Percentiles rank a stretch among this genome's conserved stretches.
phyloP scores from a whole-genome alignment of 2,797 vertebrate genomes.

The Ataeniobius toweri region DNA sequence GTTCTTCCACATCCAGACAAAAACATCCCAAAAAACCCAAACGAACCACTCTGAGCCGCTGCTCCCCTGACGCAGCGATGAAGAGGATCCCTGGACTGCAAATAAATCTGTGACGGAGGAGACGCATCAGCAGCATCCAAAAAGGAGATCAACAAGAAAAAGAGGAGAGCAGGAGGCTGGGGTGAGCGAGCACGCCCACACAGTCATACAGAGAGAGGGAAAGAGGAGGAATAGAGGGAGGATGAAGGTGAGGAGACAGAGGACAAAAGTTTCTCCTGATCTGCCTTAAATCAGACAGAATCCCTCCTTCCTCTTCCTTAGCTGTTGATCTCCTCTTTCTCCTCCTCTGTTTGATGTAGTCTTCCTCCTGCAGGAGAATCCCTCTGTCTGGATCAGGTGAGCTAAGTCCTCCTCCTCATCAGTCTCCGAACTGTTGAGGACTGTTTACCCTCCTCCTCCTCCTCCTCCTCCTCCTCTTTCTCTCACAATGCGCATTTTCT shows the following conservation, averaged over 20 bases:
- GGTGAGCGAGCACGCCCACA: slow-evolving; percentile 44
- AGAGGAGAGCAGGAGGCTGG: slow-evolving; percentile 15
- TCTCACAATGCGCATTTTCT: slow-evolving; percentile 77
- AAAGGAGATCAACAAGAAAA: slow-evolving; percentile 12
- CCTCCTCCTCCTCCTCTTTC: slow-evolving; percentile 30
- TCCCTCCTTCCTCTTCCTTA: slow-evolving; percentile 25
- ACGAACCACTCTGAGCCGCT: slow-evolving; percentile 1
- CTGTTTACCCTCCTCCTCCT: slow-evolving; percentile 12
- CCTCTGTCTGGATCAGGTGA: slow-evolving; percentile 39
- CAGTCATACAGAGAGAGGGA: slow-evolving; percentile 19
- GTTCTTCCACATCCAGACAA: slow-evolving; percentile 2
- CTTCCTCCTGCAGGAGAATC: slow-evolving; percentile 41
- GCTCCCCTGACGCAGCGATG: slow-evolving; percentile 3
- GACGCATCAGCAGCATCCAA: slow-evolving; percentile 31
- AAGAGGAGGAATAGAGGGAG: slow-evolving; percentile 5
- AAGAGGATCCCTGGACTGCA: slow-evolving; percentile 54
- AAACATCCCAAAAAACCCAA: slow-evolving; percentile 4
- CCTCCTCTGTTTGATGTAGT: slow-evolving; percentile 6
- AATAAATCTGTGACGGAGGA: slow-evolving; percentile 59
- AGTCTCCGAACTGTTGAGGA: slow-evolving; percentile 45
- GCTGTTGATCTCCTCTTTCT: slow-evolving; percentile 26
- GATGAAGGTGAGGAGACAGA: slow-evolving; percentile 12
- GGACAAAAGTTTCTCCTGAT: slow-evolving; percentile 51
- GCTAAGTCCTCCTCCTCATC: slow-evolving; percentile 31
- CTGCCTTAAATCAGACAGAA: slow-evolving; percentile 19